These are phyloP conservation scores for Thryonomys swinderianus DNA, from an alignment of 2,113 vertebrate species.

Conservation along the genomic window DNA sequence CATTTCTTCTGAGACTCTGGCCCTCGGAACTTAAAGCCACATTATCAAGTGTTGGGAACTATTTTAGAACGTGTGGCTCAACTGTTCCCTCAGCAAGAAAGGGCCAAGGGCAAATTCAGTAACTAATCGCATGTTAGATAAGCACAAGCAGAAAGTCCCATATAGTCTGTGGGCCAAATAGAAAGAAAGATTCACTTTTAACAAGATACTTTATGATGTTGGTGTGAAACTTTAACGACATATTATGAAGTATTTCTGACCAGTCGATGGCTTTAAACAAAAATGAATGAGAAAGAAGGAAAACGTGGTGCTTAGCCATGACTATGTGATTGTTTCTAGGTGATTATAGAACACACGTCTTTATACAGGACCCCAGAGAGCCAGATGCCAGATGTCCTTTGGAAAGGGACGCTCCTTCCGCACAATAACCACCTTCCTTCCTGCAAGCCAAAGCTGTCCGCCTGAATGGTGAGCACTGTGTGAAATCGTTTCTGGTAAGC, in stretches of 20 bases:
- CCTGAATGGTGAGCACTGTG: too few relatives aligned
- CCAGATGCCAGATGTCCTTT: too few relatives aligned
- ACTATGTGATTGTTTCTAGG: neutral
- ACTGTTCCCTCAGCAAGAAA: neutral
- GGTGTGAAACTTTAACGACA: neutral
- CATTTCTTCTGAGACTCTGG: neutral
- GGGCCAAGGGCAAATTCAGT: neutral
- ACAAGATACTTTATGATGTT: neutral
- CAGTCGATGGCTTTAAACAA: neutral
- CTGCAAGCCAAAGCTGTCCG: too few relatives aligned
- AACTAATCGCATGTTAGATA: neutral
- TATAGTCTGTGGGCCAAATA: neutral
- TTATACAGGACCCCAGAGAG: too few relatives aligned
- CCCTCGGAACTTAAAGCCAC: slow-evolving; percentile 9
- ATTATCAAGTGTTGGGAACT: neutral
- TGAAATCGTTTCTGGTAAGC: too few relatives aligned
- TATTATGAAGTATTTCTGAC: neutral
- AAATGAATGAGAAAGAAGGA: neutral
- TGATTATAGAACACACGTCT: neutral
- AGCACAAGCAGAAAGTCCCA: neutral
- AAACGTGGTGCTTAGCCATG: neutral
- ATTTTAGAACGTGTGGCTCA: neutral
- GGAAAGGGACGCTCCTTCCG: too few relatives aligned
- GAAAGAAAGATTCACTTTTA: neutral
- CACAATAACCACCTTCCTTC: too few relatives aligned